Evolutionary conservation across 1,140 invertebrate genomes (phyloP), one percentile per base, ranked within the genome.

Genomic region (Leptinotarsa defecta): DNA sequence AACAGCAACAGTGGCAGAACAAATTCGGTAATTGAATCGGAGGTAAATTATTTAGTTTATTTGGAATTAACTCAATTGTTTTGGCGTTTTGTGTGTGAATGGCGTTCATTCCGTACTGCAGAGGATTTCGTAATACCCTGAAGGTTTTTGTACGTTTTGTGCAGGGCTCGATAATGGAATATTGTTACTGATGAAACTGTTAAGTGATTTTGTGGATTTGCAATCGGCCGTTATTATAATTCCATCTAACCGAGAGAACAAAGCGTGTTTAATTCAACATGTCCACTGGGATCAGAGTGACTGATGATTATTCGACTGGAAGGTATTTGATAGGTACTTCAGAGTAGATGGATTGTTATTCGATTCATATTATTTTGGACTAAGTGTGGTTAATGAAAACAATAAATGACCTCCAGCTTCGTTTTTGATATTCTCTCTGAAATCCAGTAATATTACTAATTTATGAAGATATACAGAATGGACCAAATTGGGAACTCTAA

Each of bases 11-110:
- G 4, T 57, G 4, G 52, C n/a, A 5, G 52, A 57, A 57, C 52
- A 19, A 17, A 57, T 57, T 19, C 15, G 15, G 17, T 57, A 57
- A 57, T 57, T 19, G 52, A 57, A 57, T 57, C n/a, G 15, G 52
- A 57, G 52, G 52, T 57, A 19, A 57, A 57, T 57, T n/a, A 57
- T 57, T 57, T 57, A 57, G 15, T 57, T n/a, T n/a, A 57, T 57
- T 57, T 57, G 52, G 52, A 15, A 57, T 57, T 57, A 57, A 57
- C 52, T 57, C 52, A 57, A 57, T 57, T 57, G 52, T 57, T 57
- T 57, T 57, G 52, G 52, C 15, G 52, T 19, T 57, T 43, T 43
- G 34, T 43, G 52, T 57, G 52, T 57, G 52, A 5, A 57, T 57
- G 52, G 52, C 52, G 52, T 57, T 57, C 52, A 57, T 57, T 57